Conservation (phyloP, 2,113 vertebrate genomes). For the Tragelaphus strepsiceros region DNA sequence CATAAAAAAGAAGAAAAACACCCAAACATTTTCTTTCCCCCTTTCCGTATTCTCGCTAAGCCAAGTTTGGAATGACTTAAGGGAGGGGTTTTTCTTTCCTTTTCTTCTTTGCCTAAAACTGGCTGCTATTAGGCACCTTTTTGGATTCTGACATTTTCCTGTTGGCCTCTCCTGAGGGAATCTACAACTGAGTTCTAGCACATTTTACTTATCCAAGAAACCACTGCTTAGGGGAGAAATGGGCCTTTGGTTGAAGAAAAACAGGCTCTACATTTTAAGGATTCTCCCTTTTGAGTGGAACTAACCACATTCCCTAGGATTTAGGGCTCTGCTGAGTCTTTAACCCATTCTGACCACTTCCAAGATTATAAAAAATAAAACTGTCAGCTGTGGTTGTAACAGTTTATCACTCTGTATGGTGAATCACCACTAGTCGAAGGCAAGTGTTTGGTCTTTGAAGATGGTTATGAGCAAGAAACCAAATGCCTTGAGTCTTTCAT, state of each 20-base stretch:
- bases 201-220: conserved; percentile 51
- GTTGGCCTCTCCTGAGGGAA: conserved; percentile 32
- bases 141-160: conserved; percentile 56
- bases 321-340: not conserved
- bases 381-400: not conserved
- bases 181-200: conserved; percentile 42
- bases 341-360: not conserved
- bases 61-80: conserved; percentile 66
- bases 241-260: not conserved
- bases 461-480: not conserved
- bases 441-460: conserved; percentile 41
- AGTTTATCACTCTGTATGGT: conserved; percentile 22
- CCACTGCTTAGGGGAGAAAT: not conserved
- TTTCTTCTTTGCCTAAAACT: conserved; percentile 57
- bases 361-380: not conserved
- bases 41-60: conserved; percentile 49
- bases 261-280: not conserved
- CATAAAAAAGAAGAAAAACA: conserved; percentile 70
- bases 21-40: conserved; percentile 63
- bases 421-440: not conserved
- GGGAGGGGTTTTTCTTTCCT: not conserved
- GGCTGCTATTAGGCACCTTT: conserved; percentile 43
- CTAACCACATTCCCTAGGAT: not conserved
- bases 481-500: not conserved
- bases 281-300: not conserved